Conservation (phyloP, 2,797 vertebrate genomes). For the Cheirogaleus major region DNA sequence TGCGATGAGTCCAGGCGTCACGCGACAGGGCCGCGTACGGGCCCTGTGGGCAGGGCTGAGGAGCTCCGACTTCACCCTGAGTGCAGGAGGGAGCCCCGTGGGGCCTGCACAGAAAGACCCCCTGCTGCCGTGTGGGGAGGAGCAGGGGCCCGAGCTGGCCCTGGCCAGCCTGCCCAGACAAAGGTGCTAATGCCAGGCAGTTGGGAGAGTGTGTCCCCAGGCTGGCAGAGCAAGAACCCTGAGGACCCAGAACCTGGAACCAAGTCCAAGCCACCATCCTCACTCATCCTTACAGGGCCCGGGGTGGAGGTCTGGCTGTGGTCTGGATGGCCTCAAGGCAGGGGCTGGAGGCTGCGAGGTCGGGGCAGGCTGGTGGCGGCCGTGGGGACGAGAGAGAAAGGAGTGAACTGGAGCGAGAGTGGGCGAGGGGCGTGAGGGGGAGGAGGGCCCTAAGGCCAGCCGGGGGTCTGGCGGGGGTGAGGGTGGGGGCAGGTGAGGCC, state of each 20-base stretch:
- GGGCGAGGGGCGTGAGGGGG: fast-evolving
- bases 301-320: not conserved
- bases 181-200: not conserved
- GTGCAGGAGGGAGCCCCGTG: not conserved
- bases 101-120: not conserved
- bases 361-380: not conserved
- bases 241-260: not conserved
- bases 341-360: not conserved
- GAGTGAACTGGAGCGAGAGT: not conserved
- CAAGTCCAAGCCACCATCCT: not conserved
- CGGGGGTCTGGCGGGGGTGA: not conserved
- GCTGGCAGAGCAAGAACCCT: not conserved
- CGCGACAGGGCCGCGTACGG: fast-evolving
- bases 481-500: not conserved
- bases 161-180: not conserved
- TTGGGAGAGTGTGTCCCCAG: not conserved
- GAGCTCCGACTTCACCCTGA: not conserved
- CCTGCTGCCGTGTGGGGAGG: not conserved
- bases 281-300: not conserved
- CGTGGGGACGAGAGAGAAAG: not conserved
- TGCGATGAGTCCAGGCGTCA: too few relatives aligned
- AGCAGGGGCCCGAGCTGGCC: not conserved
- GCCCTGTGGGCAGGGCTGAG: not conserved
- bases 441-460: not conserved
- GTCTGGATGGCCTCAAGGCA: not conserved